Evolutionary conservation across 2,888 invertebrate genomes (phyloP).

Genomic region (Andrena dorsata): DNA sequence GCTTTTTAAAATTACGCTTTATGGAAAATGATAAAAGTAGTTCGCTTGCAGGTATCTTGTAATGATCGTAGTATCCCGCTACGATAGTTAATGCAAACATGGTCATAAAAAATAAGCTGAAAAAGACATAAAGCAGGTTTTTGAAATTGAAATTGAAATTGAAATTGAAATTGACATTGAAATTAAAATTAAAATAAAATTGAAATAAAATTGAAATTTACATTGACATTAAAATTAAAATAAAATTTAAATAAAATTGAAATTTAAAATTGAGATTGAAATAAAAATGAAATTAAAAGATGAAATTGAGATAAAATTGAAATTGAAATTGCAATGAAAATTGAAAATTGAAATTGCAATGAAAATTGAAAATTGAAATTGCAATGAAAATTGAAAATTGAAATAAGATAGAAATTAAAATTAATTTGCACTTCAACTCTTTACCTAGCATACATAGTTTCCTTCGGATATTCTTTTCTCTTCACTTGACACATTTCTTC

Average conservation of each 20-base stretch:
- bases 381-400: background rate
- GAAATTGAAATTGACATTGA: no score
- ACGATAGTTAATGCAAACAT: constrained; percentile 83
- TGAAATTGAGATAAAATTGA: no score
- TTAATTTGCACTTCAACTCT: background rate
- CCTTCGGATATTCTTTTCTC: constrained; percentile 83
- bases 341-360: background rate
- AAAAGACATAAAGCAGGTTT: constrained; percentile 23
- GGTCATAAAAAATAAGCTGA: constrained; percentile 85
- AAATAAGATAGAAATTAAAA: background rate
- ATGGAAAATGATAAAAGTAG: constrained; percentile 88
- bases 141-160: background rate
- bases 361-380: no score
- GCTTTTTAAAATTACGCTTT: constrained; percentile 86
- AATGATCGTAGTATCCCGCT: constrained; percentile 83
- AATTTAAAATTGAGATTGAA: no score
- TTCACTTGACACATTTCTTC: constrained; percentile 88
- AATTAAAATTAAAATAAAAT: no score
- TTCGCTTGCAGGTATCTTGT: constrained; percentile 78
- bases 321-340: no score
- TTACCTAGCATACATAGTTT: constrained; percentile 86
- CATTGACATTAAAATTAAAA: no score
- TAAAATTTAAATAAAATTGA: no score
- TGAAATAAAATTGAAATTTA: no score
- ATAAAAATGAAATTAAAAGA: no score